These are phyloP conservation scores for Bovichtus variegatus DNA, from an alignment of 2,797 vertebrate genomes.

Conservation along the genomic window DNA sequence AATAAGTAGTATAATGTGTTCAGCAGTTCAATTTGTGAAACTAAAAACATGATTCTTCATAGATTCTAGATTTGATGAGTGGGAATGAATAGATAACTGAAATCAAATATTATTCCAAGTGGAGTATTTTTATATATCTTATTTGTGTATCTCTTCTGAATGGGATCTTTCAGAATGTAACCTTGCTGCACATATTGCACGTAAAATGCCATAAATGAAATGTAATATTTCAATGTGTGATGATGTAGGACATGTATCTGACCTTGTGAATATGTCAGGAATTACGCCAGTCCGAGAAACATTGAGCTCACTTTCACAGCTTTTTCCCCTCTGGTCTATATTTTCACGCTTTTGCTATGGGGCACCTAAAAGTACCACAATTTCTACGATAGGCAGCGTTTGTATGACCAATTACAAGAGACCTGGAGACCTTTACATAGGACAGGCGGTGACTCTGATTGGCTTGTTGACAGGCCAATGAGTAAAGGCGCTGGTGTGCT, in stretches of 20 bases:
- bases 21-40: too few relatives aligned
- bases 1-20: too few relatives aligned
- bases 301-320: not conserved
- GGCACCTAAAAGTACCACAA: conserved; percentile 14
- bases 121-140: too few relatives aligned
- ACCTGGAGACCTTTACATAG: conserved; percentile 44
- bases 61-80: not conserved
- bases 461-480: conserved; percentile 53
- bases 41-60: not conserved
- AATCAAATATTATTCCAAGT: too few relatives aligned
- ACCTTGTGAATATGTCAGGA: conserved; percentile 4
- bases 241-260: not conserved
- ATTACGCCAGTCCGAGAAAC: not conserved
- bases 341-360: not conserved
- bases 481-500: conserved; percentile 35
- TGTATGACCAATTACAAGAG: conserved; percentile 35
- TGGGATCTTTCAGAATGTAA: not conserved
- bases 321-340: not conserved
- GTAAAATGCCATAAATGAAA: not conserved
- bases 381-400: conserved; percentile 1
- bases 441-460: conserved; percentile 45
- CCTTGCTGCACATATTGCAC: not conserved
- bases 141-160: too few relatives aligned
- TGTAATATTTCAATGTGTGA: not conserved
- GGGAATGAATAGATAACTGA: not conserved